Evolutionary conservation across 1,140 invertebrate species (phyloP), one percentile per base, ranked within the genome.

Genomic region (Mercenaria mercenaria): DNA sequence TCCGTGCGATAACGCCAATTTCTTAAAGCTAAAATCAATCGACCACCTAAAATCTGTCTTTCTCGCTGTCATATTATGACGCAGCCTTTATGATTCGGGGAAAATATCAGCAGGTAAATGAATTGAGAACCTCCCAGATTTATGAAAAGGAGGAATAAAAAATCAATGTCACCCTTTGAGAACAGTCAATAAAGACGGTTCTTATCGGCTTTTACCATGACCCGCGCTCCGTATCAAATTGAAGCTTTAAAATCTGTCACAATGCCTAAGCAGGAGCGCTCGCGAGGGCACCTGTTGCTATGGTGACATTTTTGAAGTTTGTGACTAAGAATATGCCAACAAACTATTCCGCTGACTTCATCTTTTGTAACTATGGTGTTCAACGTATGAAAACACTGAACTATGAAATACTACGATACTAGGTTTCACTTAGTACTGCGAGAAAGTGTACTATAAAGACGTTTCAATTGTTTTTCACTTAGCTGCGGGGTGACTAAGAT

Each of bases 71-170:
- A 39, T n/a, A 79, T 74, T 59, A 50, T 79, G 43, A 50, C 29
- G 47, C n/a, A 56, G 76, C 76, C 56, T 79, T 79, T 79, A 56
- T 79, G 76, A 79, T 79, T 79, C 76, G 43, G 76, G 43, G 76
- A 79, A 79, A 79, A 79, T 56, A 79, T 34, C 80, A 82, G 80
- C 80, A 82, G 80, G 80, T 82, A 79, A 79, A 79, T 29, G 43
- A 79, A 56, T 50, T 52, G 76, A 52, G 76, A 79, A 64, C 61
- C 80, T 82, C 80, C 56, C 59, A 82, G 80, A 82, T 82, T 82
- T 82, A 64, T 64, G 80, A 64, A 82, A 82, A 82, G 37, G 80
- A 82, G 80, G 52, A 82, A 82, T 82, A 82, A 82, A n/a, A 82
- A 82, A 82, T 82, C 80, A 59, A 82, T 82, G 56, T 37, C 61